Base-by-base conservation (phyloP, 2,113 vertebrate species). In the Propithecus coquereli region DNA sequence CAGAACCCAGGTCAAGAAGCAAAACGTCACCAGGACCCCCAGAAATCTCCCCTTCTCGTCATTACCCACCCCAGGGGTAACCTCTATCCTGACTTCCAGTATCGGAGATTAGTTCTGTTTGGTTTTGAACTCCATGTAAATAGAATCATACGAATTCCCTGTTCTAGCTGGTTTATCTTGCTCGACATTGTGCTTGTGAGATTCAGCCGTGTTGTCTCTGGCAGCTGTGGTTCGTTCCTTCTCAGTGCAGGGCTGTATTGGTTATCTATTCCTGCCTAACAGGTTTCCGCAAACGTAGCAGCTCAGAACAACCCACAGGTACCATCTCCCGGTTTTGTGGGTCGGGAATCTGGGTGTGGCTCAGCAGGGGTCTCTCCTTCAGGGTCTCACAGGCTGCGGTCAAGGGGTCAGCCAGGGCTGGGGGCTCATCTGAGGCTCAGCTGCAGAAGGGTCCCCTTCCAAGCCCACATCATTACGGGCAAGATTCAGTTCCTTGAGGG, bases 181-280 rank as follows among this genome's bases (percentile, higher is more conserved):
- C 11, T 54, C 6, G 5, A 0, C 2, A 0, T 66, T 43, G 0
- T 68, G 70, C 37, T 45, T 8, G 50, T 32, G 57, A 74, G 77
- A 43, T 37, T 34, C 11, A 17, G 1, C 71, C 57, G 3, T 1
- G 13, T 18, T 8, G 16, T 14, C 13, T 57, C 5, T 14, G 23
- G 25, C 2, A 6, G n/a, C 50, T 27, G 12, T 40, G 74, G 40
- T 17, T 32, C 14, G 1, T 66, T 80, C 73, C 3, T 61, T 79
- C 61, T 65, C 20, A 2, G 34, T 5, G 6, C 23, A 34, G 10
- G 27, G 0, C 22, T 18, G 25, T 2, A 6, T 27, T 76, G 12
- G 5, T 20, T 23, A n/a, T 7, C 63, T 10, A 1, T 66, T 45
- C 30, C 50, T 13, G 14, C 34, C 23, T 50, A 43, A 81, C 52